Percentiles rank a stretch among this genome's conserved stretches.
phyloP scores from a whole-genome alignment of 2,113 vertebrate species.

The Strix aluco region DNA sequence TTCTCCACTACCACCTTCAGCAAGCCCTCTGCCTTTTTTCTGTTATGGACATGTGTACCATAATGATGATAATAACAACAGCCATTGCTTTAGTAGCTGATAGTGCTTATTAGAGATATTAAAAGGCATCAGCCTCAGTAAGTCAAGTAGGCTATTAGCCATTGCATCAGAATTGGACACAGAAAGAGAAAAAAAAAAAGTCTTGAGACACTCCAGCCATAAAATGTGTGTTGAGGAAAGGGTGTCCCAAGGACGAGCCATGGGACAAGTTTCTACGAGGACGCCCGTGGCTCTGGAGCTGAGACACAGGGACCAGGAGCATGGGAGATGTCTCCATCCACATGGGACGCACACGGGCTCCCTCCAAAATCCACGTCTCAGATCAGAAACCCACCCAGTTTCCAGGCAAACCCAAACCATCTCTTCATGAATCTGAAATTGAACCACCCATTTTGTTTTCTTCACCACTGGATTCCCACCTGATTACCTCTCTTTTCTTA shows the following conservation, averaged over 20 bases:
- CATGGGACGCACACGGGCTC: fast-evolving
- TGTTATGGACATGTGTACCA: neutral
- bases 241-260: fast-evolving
- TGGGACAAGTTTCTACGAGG: neutral
- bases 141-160: neutral
- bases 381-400: neutral
- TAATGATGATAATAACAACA: no score
- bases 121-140: neutral
- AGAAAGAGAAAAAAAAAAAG: neutral
- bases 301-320: neutral
- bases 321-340: neutral
- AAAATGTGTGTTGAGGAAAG: neutral
- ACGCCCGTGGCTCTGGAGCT: neutral
- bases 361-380: fast-evolving
- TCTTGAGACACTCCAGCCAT: neutral
- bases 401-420: neutral
- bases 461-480: neutral
- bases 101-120: neutral
- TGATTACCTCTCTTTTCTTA: neutral
- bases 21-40: neutral
- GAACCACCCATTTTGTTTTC: neutral
- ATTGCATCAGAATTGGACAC: neutral
- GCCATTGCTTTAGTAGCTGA: neutral
- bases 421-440: neutral
- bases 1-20: neutral